These are phyloP conservation scores for Spondyliosoma cantharus DNA, from an alignment of 2,797 vertebrate genomes.

Conservation along the genomic window DNA sequence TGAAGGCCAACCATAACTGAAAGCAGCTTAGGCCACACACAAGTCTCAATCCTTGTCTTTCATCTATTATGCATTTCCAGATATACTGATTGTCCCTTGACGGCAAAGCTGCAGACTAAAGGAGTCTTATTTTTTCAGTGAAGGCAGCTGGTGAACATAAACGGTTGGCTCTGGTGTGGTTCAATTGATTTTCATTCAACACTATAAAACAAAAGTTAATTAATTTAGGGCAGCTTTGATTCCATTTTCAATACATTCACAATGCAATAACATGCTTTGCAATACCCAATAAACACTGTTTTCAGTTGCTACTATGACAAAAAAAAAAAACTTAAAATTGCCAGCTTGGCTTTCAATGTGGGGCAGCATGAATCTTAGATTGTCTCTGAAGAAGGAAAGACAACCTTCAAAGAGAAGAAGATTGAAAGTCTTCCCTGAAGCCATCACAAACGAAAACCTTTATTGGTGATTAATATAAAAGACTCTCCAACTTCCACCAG, in stretches of 20 bases:
- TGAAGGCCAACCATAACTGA: constrained; percentile 45
- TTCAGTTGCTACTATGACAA: constrained; percentile 13
- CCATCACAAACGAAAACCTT: constrained; percentile 46
- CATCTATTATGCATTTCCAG: constrained; percentile 42
- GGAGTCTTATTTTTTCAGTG: not conserved
- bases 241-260: constrained; percentile 18
- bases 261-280: not conserved
- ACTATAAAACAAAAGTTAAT: constrained; percentile 26
- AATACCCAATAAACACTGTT: constrained; percentile 14
- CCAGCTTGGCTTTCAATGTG: constrained; percentile 42
- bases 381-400: constrained; percentile 59
- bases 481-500: constrained; percentile 4
- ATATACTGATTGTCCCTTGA: constrained; percentile 32
- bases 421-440: constrained; percentile 45
- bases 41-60: constrained; percentile 23
- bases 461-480: constrained; percentile 39
- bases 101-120: not conserved
- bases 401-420: constrained; percentile 37
- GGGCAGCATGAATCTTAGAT: constrained; percentile 71
- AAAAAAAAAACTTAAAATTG: constrained; percentile 8
- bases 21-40: constrained; percentile 32
- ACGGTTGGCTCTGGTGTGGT: not conserved
- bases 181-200: constrained; percentile 17
- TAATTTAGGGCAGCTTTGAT: constrained; percentile 19
- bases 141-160: not conserved